Conservation (phyloP, 2,797 vertebrate species). For the Anolis apletophallus region DNA sequence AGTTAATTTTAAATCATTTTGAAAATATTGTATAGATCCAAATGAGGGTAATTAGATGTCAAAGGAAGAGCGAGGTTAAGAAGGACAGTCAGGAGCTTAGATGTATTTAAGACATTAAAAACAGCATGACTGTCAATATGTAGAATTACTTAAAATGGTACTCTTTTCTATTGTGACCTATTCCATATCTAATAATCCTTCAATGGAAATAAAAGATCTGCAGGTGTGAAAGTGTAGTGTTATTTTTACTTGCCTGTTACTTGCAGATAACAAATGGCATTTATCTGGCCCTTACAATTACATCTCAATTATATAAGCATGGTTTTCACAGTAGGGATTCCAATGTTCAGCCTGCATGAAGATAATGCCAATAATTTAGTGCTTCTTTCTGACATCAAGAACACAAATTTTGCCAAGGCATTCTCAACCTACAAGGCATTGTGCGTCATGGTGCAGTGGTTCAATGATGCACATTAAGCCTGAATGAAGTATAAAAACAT, state of each 20-base stretch:
- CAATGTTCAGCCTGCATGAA: slow-evolving; percentile 21
- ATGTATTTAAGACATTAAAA: slow-evolving; percentile 18
- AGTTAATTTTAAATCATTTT: neutral
- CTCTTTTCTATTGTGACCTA: slow-evolving; percentile 3
- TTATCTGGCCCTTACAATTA: slow-evolving; percentile 26
- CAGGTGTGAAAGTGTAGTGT: neutral
- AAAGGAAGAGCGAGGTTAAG: neutral
- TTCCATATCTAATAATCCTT: slow-evolving; percentile 16
- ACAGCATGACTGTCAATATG: neutral
- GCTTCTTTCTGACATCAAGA: slow-evolving; percentile 1
- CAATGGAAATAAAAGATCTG: slow-evolving; percentile 14
- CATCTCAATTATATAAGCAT: slow-evolving; percentile 9
- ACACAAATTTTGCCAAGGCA: neutral
- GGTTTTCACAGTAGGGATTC: neutral
- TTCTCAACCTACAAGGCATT: slow-evolving; percentile 11
- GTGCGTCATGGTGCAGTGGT: rapidly evolving
- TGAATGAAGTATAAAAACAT: slow-evolving; percentile 19
- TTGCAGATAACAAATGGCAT: slow-evolving; percentile 28
- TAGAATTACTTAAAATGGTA: slow-evolving; percentile 13
- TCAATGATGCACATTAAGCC: neutral
- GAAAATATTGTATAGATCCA: neutral
- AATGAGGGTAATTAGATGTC: neutral
- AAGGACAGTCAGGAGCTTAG: neutral
- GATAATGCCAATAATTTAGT: slow-evolving; percentile 33
- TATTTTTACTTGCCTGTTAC: slow-evolving; percentile 42